Evolutionary conservation across 2,113 vertebrate species (phyloP), one percentile per base, ranked within the genome.

Genomic region (Pseudolaguvia tuberculata): DNA sequence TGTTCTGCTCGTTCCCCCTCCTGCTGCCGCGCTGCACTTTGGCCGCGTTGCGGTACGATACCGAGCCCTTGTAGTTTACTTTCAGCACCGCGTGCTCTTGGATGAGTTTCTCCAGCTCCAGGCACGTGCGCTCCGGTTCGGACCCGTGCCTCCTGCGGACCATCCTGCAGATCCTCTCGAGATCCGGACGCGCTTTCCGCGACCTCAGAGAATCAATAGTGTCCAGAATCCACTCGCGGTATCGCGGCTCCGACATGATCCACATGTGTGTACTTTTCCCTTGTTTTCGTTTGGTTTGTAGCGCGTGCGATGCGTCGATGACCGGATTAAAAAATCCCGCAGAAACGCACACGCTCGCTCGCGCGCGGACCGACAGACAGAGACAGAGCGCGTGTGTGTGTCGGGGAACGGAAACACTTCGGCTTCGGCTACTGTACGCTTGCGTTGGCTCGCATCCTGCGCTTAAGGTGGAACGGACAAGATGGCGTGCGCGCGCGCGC

Each of bases 61-160:
- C 92, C 21, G 94, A 94, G 83, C 94, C 94, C 87, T 95, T 95
- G 90, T 95, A 95, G 90, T 92, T 93, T 87, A 95, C 94, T 91
- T 93, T 93, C 11, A 95, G 85, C 84, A 95, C 94, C 85, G 92
- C 91, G 79, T 93, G 93, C 78, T 94, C 91, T 82, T 92, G 91
- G 72, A 95, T 94, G 87, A 95, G 94, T 89, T 92, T 93, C 80
- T 94, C 94, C 78, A 96, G 92, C 90, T 95, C 93, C 27, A 89
- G 88, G 83, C 93, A 92, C 88, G 94, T 94, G 87, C 92, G 92
- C 82, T 94, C 92, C 14, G 93, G 92, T 82, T 94, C 93, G 83
- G 91, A 93, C 82, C 94, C 94, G 90, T 95, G 94, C 81, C 94
- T 88, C 82, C 94, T 91, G 85, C 93, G 92, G 85, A 95, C 93